These are phyloP conservation scores for Teleopsis dalmanni DNA, from an alignment of 1,140 invertebrate species.

Conservation along the genomic window DNA sequence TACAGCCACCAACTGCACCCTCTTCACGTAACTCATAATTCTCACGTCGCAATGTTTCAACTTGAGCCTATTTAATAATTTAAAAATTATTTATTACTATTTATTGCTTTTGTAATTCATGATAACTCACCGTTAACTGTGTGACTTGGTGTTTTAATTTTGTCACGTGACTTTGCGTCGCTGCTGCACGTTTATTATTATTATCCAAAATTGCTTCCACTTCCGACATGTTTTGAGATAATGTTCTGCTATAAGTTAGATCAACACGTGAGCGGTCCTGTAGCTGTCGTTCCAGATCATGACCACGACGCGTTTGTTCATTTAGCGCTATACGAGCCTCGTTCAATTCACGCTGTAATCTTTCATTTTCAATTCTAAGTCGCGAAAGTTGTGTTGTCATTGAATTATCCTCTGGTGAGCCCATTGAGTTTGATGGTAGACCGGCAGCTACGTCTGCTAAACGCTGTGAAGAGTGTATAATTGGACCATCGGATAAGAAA, in stretches of 20 bases:
- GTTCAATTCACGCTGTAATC: constrained; percentile 51
- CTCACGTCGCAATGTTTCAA: constrained; percentile 43
- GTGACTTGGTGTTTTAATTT: constrained; percentile 54
- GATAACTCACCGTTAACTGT: constrained; percentile 48
- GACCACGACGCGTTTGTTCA: constrained; percentile 48
- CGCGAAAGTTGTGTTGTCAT: constrained; percentile 26
- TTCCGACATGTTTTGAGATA: constrained; percentile 52
- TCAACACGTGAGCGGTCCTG: constrained; percentile 46
- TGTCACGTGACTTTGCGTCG: constrained; percentile 49
- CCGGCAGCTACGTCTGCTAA: constrained; percentile 46
- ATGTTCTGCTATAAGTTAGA: constrained; percentile 18
- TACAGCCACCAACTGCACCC: constrained; percentile 24
- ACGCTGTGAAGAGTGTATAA: constrained; percentile 47
- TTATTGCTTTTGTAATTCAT: constrained; percentile 1
- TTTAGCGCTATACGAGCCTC: constrained; percentile 47
- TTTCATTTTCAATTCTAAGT: constrained; percentile 51
- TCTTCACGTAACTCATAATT: constrained; percentile 42
- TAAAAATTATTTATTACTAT: constrained; percentile 8
- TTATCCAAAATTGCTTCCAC: constrained; percentile 53
- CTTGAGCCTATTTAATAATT: constrained; percentile 32
- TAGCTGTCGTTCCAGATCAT: constrained; percentile 50
- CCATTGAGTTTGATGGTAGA: constrained; percentile 32
- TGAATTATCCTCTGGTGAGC: constrained; percentile 34
- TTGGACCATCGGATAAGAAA: constrained; percentile 65
- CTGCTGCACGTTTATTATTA: constrained; percentile 50